Evolutionary conservation across 2,797 vertebrate species (phyloP).

Genomic region (Alosa sapidissima): DNA sequence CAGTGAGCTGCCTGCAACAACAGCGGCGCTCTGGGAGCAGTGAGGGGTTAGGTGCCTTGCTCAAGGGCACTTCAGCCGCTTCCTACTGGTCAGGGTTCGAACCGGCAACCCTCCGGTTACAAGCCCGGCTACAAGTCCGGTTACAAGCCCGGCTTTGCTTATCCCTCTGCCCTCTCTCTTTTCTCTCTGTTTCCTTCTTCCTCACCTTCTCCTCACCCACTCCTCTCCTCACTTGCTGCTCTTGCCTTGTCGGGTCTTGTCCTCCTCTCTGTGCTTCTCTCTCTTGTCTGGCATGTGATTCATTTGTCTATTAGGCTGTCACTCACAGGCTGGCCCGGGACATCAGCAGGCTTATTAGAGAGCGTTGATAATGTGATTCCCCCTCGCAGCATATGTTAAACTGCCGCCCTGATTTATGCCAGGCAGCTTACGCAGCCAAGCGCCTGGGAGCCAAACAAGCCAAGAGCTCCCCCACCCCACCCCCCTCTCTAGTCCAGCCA

Average conservation of each 20-base stretch:
- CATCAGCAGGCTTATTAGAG: slow-evolving; percentile 39
- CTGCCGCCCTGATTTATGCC: slow-evolving; percentile 39
- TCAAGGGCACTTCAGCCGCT: too few species aligned
- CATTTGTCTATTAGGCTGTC: slow-evolving; percentile 31
- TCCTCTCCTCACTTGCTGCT: not conserved
- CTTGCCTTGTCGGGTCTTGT: not conserved
- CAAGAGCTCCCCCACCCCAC: not conserved
- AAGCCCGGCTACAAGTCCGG: too few species aligned
- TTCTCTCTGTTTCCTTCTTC: not conserved
- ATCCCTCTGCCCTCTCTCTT: not conserved
- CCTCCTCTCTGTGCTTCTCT: not conserved
- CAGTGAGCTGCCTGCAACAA: too few species aligned
- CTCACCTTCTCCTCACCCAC: not conserved
- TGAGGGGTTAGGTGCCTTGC: too few species aligned
- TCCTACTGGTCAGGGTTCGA: too few species aligned
- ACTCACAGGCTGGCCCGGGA: slow-evolving; percentile 4
- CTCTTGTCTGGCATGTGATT: slow-evolving; percentile 21
- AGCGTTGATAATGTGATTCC: slow-evolving; percentile 38
- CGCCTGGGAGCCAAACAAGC: slow-evolving; percentile 15
- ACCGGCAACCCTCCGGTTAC: too few species aligned
- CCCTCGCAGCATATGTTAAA: slow-evolving; percentile 34
- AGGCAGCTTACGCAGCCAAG: slow-evolving; percentile 29
- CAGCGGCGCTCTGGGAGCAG: too few species aligned
- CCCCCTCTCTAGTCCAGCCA: slow-evolving; percentile 2
- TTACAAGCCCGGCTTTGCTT: not conserved